These are phyloP conservation scores for Alectoris magna DNA, from an alignment of 2,797 vertebrate genomes.

Conservation along the genomic window DNA sequence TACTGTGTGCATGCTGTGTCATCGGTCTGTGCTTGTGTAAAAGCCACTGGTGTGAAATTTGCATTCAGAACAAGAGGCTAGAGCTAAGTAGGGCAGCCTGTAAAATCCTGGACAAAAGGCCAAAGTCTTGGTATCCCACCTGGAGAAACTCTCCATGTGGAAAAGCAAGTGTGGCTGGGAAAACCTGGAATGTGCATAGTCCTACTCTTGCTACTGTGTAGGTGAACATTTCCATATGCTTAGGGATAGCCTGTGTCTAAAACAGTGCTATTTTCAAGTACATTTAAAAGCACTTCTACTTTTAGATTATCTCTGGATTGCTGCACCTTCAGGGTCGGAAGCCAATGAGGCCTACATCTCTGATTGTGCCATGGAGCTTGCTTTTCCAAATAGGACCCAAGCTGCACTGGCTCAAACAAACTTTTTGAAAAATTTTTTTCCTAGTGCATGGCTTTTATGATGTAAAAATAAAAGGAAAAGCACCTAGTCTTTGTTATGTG, in stretches of 20 bases:
- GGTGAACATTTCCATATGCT: not conserved
- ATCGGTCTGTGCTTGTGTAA: constrained; percentile 40
- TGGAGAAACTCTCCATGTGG: constrained; percentile 19
- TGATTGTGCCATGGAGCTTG: not conserved
- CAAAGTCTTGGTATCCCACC: constrained; percentile 33
- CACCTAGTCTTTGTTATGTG: not conserved
- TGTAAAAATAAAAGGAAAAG: not conserved
- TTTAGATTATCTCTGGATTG: not conserved
- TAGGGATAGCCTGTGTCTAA: not conserved
- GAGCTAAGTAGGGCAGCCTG: not conserved
- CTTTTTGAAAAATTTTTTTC: not conserved
- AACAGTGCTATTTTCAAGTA: not conserved
- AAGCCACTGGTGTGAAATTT: constrained; percentile 57
- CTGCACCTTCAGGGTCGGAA: not conserved
- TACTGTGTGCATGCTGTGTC: not conserved
- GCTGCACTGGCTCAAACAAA: not conserved
- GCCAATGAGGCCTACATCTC: not conserved
- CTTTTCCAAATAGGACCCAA: not conserved
- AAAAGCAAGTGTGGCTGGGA: not conserved
- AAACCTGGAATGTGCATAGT: not conserved
- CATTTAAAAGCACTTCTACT: not conserved
- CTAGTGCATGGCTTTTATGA: not conserved
- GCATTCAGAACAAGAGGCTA: constrained; percentile 27
- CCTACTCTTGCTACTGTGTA: not conserved
- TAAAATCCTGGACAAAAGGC: constrained; percentile 1